Conservation (phyloP, 2,113 vertebrate species). For the Ammodytes marinus region DNA sequence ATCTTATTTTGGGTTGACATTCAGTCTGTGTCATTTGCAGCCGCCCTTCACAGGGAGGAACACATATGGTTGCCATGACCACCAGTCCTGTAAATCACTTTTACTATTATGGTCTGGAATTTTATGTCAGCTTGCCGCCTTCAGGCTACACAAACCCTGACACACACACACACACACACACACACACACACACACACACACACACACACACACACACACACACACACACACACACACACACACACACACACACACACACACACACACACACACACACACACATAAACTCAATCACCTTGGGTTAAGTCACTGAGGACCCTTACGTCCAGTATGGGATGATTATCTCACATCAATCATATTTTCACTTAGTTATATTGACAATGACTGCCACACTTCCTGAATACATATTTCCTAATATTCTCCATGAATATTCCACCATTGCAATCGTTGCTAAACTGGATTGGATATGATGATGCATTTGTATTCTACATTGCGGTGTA, state of each 20-base stretch:
- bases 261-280: neutral
- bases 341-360: constrained; percentile 22
- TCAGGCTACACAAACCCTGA: neutral
- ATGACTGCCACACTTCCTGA: neutral
- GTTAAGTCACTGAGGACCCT: constrained; percentile 24
- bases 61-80: constrained; percentile 38
- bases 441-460: neutral
- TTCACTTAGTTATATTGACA: constrained; percentile 30
- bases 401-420: neutral
- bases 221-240: neutral
- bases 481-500: neutral
- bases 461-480: constrained; percentile 37
- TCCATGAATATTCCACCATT: neutral
- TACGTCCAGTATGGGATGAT: constrained; percentile 32
- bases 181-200: neutral
- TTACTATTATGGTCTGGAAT: constrained; percentile 37
- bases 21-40: constrained; percentile 21
- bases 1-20: constrained; percentile 48
- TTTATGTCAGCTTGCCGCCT: constrained; percentile 30
- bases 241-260: neutral
- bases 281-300: constrained; percentile 31
- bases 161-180: neutral
- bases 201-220: neutral
- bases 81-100: constrained; percentile 52
- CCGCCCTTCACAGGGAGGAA: neutral